Evolutionary conservation across 2,888 invertebrate species (phyloP).

Genomic region (Antheraea assamensis): DNA sequence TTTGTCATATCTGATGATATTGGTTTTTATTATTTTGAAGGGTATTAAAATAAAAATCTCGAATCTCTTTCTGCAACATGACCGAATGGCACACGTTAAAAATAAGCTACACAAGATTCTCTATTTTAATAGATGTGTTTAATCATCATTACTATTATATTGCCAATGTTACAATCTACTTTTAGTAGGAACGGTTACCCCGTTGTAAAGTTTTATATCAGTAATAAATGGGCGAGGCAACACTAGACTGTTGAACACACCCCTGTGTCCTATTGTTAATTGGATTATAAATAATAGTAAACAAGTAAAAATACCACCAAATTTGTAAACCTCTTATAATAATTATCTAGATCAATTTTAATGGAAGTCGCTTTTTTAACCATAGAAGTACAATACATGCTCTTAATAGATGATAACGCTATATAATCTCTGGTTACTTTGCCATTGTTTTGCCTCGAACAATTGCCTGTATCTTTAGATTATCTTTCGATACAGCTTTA

Average conservation of each 20-base stretch:
- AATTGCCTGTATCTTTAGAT: slow-evolving; percentile 1
- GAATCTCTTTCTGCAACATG: background rate
- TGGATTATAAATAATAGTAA: background rate
- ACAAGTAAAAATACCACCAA: background rate
- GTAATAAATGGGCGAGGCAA: background rate
- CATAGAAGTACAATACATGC: background rate
- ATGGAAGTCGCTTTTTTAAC: background rate
- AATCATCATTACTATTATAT: background rate
- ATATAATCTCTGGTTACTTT: background rate
- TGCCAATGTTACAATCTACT: background rate
- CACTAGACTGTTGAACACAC: background rate
- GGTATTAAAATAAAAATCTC: too few species aligned
- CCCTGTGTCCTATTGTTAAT: background rate
- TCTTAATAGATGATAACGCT: background rate
- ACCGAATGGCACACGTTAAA: background rate
- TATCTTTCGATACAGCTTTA: background rate
- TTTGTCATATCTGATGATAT: too few species aligned
- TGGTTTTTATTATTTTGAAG: too few species aligned
- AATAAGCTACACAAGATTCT: background rate
- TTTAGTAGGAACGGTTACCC: background rate
- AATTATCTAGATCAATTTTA: background rate
- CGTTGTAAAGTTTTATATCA: background rate
- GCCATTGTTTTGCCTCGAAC: slow-evolving; percentile 1
- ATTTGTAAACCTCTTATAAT: background rate
- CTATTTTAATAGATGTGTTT: background rate